Evolutionary conservation across 2,888 invertebrate species (phyloP), one percentile per base, ranked within the genome.

Genomic region (Saturnia japonica): DNA sequence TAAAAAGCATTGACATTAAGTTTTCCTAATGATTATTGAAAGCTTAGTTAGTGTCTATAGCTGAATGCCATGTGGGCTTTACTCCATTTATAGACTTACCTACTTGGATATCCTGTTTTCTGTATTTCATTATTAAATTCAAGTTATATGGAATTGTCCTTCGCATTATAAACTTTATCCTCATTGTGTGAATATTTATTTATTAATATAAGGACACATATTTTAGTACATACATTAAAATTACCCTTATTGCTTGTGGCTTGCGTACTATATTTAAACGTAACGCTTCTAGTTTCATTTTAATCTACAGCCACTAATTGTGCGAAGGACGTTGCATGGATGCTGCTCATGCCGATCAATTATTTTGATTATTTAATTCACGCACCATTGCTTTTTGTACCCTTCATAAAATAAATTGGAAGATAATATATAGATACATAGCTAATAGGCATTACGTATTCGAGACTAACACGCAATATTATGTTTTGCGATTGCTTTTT

Each of bases 1-100:
- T 64, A 64, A n/a, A n/a, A 64, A 40, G 40, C 40, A 40, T 54
- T 70, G 70, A 67, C 70, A 70, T 70, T 70, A 54, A 66, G 70
- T 66, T 66, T 70, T 40, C 62, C 47, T 51, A 70, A 62, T 62
- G 22, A 16, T 66, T 28, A 67, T 70, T 70, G 66, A 68, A 68
- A 68, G 71, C 68, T 68, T 51, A 64, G 60, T 68, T 51, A 64
- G 60, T 54, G 68, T 54, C 54, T 45, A 68, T 19, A 34, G 19
- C 51, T 57, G 22, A 62, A 28, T 47, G 45, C 40, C 40, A 68
- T 68, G 64, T 54, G 68, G 62, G 51, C 42, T 71, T 51, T 43
- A 67, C 62, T 43, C 60, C 47, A 42, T 68, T 47, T 68, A 34
- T 47, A 67, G 57, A 42, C n/a, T 45, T 4, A 42, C n/a, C 34